Base-by-base conservation (phyloP, 2,888 invertebrate genomes). In the Habroteleia sp. region DNA sequence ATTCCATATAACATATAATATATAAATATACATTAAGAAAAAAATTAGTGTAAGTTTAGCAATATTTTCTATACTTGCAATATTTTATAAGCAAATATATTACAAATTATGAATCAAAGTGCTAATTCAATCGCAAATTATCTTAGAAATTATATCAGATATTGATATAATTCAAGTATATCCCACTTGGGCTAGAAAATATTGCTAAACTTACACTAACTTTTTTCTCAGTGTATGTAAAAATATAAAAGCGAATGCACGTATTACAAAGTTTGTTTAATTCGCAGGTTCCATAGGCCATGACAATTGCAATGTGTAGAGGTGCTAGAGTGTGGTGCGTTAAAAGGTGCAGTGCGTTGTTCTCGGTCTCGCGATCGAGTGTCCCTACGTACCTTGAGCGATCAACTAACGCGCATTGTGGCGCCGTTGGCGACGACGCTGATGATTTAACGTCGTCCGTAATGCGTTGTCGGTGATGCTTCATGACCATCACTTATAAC, bases 281-380 rank as follows among this genome's bases (percentile, higher is more conserved):
- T 46, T 88, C 89, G 3, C 90, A 93, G 93, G 91, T 93, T 93
- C 91, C 93, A 93, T 91, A 93, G 93, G 92, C 93, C 93, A 93
- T 93, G 93, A 93, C 93, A 92, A 91, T 92, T 92, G 91, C 90
- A 90, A 90, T 90, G 91, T 86, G 86, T 85, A 89, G 87, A 90
- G 84, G 83, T 85, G 84, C 83, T 87, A 83, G 82, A 85, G 84
- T 86, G 84, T 85, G 84, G 84, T 85, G 85, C 84, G 82, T 84
- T 81, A 79, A 80, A 81, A 81, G 81, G 83, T 80, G 81, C 79
- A 82, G 82, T 82, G 82, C 79, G 76, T 77, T 76, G 76, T 76
- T 76, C 74, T 75, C 74, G 77, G 62, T 79, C 73, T 69, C 74
- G 77, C 62, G 68, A 54, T 77, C 78, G 75, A 65, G 69, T 46